Percentiles rank a stretch among this genome's conserved stretches.
phyloP scores from a whole-genome alignment of 2,113 vertebrate genomes.

The Psophia crepitans region DNA sequence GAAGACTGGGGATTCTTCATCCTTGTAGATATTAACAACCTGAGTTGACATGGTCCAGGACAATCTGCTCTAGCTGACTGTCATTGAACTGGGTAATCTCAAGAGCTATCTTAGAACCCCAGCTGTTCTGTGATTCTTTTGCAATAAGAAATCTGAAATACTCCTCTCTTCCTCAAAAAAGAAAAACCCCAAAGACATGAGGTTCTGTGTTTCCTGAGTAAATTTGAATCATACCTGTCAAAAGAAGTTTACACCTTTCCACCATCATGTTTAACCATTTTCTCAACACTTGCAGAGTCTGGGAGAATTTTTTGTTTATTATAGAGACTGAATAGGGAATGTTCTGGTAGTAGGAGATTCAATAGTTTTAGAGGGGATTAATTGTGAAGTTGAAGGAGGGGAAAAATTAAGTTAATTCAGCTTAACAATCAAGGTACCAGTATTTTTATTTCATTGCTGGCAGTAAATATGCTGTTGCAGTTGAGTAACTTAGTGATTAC shows the following conservation, averaged over 20 bases:
- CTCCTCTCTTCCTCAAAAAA: fast-evolving
- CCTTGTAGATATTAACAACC: not conserved
- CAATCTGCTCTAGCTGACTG: not conserved
- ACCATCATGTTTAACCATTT: not conserved
- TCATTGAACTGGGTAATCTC: not conserved
- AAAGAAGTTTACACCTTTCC: not conserved
- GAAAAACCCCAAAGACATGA: not conserved
- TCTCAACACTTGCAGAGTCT: not conserved
- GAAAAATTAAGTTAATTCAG: not conserved
- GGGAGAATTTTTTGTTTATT: not conserved
- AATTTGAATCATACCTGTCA: not conserved
- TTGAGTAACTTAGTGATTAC: not conserved
- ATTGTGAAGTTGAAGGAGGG: not conserved
- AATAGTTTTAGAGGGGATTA: not conserved
- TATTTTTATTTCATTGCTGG: not conserved
- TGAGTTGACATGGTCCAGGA: fast-evolving
- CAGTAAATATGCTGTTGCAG: not conserved
- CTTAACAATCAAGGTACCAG: not conserved
- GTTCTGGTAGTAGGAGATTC: not conserved
- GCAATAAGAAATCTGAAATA: not conserved
- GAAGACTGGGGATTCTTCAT: not conserved
- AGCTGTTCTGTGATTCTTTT: not conserved
- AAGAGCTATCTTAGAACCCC: not conserved
- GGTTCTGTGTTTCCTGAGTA: not conserved
- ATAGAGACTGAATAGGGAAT: not conserved